These are phyloP conservation scores for Corapipo altera DNA, from an alignment of 2,113 vertebrate species.

Conservation along the genomic window DNA sequence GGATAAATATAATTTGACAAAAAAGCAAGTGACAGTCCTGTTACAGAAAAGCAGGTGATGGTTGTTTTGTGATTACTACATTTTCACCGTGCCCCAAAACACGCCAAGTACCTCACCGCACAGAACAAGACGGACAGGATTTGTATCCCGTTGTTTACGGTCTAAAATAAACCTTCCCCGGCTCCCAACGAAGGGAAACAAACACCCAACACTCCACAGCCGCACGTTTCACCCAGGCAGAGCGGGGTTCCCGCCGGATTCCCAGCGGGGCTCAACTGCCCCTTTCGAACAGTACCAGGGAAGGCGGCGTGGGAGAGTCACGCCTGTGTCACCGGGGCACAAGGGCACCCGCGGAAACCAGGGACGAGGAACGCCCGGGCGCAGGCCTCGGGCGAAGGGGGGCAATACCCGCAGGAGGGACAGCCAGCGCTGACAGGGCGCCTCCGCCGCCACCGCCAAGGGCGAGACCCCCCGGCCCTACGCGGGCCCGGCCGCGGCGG, in stretches of 20 bases:
- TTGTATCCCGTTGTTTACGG: neutral
- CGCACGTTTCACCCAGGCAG: no score
- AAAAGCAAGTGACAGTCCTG: neutral
- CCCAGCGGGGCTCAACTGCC: neutral
- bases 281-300: neutral
- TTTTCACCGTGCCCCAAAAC: neutral
- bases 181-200: neutral
- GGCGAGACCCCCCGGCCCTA: neutral
- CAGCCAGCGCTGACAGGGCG: neutral
- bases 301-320: neutral
- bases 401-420: neutral
- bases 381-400: neutral
- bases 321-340: neutral
- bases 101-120: neutral
- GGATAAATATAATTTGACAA: neutral
- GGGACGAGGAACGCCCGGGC: neutral
- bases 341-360: neutral
- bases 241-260: neutral
- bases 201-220: accelerated
- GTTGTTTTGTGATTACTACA: neutral
- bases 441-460: neutral
- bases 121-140: neutral
- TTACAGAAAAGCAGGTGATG: neutral
- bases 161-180: neutral
- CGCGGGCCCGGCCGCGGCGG: neutral